These are phyloP conservation scores for Drosophila setifemur DNA, from an alignment of 1,140 invertebrate genomes.

Conservation along the genomic window DNA sequence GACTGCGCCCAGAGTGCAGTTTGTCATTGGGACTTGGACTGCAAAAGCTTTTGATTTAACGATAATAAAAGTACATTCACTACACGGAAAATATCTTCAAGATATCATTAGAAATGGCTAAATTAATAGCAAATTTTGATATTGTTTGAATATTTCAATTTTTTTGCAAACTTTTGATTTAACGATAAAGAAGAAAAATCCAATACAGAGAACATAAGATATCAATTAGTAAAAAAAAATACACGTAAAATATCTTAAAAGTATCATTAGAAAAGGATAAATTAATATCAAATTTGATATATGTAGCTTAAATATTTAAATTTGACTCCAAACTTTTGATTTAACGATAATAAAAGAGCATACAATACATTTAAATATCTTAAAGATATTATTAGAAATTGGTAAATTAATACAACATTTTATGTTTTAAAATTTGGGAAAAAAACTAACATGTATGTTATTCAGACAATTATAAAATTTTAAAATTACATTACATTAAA, in stretches of 20 bases:
- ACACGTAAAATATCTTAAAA: neutral
- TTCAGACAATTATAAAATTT: too few species aligned
- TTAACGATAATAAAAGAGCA: neutral
- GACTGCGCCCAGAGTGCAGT: slow-evolving; percentile 47
- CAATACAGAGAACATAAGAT: too few species aligned
- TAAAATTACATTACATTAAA: too few species aligned
- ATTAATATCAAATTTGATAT: too few species aligned
- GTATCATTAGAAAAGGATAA: neutral
- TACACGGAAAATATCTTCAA: neutral
- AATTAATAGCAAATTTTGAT: too few species aligned
- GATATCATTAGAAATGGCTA: neutral
- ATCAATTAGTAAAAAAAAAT: too few species aligned
- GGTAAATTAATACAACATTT: neutral
- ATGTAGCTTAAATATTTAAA: too few species aligned
- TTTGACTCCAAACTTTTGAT: slow-evolving; percentile 6
- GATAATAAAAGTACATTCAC: neutral
- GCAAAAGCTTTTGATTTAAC: slow-evolving; percentile 4
- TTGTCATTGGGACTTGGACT: slow-evolving; percentile 36
- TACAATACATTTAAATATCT: neutral
- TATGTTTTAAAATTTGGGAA: too few species aligned
- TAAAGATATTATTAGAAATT: neutral
- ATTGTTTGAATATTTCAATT: too few species aligned
- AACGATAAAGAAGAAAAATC: neutral
- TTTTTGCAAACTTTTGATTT: slow-evolving; percentile 1
- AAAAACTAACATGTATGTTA: too few species aligned